These are phyloP conservation scores for Onychorhynchus coronatus DNA, from an alignment of 2,113 vertebrate species.

Conservation along the genomic window DNA sequence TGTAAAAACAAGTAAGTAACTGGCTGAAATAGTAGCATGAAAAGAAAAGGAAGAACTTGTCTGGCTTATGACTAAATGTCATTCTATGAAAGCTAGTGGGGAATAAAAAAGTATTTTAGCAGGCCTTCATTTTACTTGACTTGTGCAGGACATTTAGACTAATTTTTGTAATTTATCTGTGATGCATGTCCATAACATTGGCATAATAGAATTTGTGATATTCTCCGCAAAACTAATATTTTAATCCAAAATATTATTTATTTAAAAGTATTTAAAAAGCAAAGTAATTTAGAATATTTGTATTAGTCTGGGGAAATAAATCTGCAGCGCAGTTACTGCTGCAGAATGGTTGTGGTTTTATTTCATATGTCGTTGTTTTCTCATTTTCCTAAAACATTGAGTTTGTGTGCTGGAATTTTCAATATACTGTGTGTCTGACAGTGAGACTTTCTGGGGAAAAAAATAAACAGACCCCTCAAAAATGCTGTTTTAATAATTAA, in stretches of 20 bases:
- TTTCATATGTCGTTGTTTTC: neutral
- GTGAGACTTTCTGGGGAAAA: neutral
- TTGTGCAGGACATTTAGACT: neutral
- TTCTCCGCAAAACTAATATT: neutral
- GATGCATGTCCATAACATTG: neutral
- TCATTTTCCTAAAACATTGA: neutral
- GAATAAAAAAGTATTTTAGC: neutral
- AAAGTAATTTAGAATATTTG: neutral
- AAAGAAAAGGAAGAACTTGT: neutral
- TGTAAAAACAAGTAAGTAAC: neutral
- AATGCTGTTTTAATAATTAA: neutral
- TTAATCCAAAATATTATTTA: neutral
- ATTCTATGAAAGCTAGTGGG: neutral
- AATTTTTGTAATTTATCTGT: neutral
- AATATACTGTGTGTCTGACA: neutral
- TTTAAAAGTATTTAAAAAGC: neutral
- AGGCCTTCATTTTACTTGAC: neutral
- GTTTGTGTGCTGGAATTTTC: neutral
- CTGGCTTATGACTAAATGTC: neutral
- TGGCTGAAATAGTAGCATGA: neutral
- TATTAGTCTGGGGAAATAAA: neutral
- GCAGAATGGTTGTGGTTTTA: neutral
- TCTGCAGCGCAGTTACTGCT: neutral
- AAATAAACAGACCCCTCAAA: neutral
- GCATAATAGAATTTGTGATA: neutral